phyloP scores from a whole-genome alignment of 2,888 invertebrate genomes.

The Helicoverpa assulta region DNA sequence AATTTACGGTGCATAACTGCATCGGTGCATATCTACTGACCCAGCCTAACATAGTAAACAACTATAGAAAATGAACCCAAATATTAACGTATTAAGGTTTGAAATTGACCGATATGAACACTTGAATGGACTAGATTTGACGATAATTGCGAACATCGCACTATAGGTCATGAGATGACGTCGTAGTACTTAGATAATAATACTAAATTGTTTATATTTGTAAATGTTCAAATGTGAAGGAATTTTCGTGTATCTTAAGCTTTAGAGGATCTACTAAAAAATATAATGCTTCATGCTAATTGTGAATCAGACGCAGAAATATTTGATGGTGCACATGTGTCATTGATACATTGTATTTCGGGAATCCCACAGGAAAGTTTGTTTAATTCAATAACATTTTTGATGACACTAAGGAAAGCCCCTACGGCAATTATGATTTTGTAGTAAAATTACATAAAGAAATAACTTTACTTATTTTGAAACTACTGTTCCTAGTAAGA shows the following conservation, averaged over 20 bases:
- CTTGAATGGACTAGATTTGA: constrained; percentile 55
- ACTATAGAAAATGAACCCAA: constrained; percentile 29
- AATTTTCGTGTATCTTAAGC: constrained; percentile 5
- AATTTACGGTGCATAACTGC: constrained; percentile 36
- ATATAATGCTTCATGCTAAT: background rate
- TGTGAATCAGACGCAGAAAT: background rate
- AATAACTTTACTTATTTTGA: no score
- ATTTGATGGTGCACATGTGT: background rate
- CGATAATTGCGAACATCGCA: constrained; percentile 48
- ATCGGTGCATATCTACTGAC: constrained; percentile 36
- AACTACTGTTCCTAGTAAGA: no score
- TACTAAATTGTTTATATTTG: constrained; percentile 45
- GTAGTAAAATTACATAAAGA: background rate
- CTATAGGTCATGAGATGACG: constrained; percentile 52
- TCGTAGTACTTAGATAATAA: constrained; percentile 38
- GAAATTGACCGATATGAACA: constrained; percentile 19
- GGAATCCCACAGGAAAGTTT: constrained; percentile 1
- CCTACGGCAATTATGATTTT: background rate
- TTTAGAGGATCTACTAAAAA: background rate
- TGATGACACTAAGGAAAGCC: background rate
- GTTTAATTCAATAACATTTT: background rate
- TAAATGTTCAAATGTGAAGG: constrained; percentile 29
- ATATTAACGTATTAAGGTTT: constrained; percentile 9
- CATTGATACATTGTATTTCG: background rate
- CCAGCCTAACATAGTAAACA: constrained; percentile 33